Conservation (phyloP, 2,888 invertebrate genomes). For the Coenonympha arcania region DNA sequence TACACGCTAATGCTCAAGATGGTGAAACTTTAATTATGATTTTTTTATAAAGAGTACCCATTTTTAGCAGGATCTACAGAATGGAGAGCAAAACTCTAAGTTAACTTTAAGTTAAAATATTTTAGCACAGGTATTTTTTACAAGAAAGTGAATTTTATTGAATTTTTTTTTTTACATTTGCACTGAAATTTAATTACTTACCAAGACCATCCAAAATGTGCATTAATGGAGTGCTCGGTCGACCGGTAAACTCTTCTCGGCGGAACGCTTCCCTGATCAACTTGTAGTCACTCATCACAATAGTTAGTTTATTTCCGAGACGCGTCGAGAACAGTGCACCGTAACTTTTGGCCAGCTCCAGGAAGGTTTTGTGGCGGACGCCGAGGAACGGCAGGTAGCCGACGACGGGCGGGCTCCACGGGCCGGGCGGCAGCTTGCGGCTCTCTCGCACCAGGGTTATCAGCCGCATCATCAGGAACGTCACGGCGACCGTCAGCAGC, state of each 20-base stretch:
- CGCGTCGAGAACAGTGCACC: constrained; percentile 87
- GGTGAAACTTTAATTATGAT: too few relatives aligned
- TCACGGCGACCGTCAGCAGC: constrained; percentile 64
- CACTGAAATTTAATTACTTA: constrained; percentile 64
- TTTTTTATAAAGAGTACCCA: too few relatives aligned
- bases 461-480: constrained; percentile 66
- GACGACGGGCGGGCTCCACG: constrained; percentile 88
- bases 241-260: constrained; percentile 88
- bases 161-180: too few relatives aligned
- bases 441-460: constrained; percentile 58
- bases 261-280: constrained; percentile 89
- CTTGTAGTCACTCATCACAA: constrained; percentile 90
- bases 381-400: constrained; percentile 89
- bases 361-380: constrained; percentile 83
- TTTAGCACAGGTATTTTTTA: too few relatives aligned
- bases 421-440: constrained; percentile 85
- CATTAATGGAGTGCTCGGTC: constrained; percentile 89
- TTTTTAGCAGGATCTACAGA: too few relatives aligned
- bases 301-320: constrained; percentile 86
- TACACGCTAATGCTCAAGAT: too few relatives aligned
- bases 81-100: not conserved
- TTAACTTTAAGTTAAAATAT: not conserved
- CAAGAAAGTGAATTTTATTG: too few relatives aligned
- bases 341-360: constrained; percentile 83
- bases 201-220: constrained; percentile 91